Evolutionary conservation across 2,113 vertebrate species (phyloP).

Genomic region (Siniperca knerii): DNA sequence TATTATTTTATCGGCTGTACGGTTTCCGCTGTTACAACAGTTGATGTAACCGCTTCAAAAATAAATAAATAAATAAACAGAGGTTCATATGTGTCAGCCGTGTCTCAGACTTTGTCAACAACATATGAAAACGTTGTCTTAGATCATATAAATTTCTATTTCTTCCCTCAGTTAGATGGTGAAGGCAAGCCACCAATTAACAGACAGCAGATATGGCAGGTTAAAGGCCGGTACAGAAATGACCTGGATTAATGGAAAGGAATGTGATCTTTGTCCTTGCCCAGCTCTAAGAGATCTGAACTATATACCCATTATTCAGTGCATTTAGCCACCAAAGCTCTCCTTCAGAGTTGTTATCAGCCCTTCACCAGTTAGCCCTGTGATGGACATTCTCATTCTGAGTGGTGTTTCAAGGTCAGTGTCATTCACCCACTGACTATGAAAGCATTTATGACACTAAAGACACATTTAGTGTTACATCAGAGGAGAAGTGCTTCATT

Average conservation of each 20-base stretch:
- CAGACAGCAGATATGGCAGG: background rate
- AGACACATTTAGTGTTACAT: constrained; percentile 57
- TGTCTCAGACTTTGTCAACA: no score
- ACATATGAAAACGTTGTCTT: no score
- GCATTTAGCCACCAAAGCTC: constrained; percentile 48
- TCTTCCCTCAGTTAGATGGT: background rate
- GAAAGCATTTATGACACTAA: constrained; percentile 61
- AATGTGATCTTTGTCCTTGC: constrained; percentile 6
- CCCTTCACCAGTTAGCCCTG: constrained; percentile 59
- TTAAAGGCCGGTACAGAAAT: background rate
- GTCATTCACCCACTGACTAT: constrained; percentile 55
- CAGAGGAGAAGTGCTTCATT: constrained; percentile 49
- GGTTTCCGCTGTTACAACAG: background rate
- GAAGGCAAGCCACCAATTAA: background rate
- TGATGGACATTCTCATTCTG: constrained; percentile 68
- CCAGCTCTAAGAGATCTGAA: background rate
- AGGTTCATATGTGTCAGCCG: background rate
- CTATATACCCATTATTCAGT: constrained; percentile 30
- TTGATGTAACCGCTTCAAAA: background rate
- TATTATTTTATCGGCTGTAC: background rate
- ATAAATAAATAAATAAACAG: background rate
- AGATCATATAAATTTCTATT: background rate
- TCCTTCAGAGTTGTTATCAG: constrained; percentile 58
- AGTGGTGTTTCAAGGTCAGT: constrained; percentile 70
- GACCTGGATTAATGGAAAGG: constrained; percentile 2